Evolutionary conservation across 2,888 invertebrate species (phyloP).

Genomic region (Polyploca ridens): DNA sequence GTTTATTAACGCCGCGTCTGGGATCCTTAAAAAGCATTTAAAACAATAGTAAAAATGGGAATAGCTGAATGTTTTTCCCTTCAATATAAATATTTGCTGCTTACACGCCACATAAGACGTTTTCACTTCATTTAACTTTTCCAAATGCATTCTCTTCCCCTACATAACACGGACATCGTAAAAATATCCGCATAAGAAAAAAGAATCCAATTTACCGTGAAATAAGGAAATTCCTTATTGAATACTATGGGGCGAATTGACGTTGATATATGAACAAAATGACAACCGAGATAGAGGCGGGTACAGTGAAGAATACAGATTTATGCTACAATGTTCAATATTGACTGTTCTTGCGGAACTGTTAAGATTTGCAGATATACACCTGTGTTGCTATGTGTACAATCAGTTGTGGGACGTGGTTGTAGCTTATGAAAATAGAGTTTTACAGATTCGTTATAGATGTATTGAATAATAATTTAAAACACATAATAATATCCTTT

Average conservation of each 20-base stretch:
- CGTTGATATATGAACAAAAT: slow-evolving; percentile 41
- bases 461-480: neutral
- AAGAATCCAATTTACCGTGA: slow-evolving; percentile 41
- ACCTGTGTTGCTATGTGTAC: slow-evolving; percentile 1
- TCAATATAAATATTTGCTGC: neutral
- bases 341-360: neutral
- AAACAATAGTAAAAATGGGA: no score
- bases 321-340: neutral
- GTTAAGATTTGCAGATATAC: neutral
- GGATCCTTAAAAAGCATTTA: no score
- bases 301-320: slow-evolving; percentile 29
- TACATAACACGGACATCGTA: neutral
- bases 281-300: slow-evolving; percentile 29
- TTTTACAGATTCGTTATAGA: neutral
- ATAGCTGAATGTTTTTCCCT: no score
- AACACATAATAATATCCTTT: no score
- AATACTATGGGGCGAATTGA: slow-evolving; percentile 34
- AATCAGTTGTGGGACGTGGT: neutral
- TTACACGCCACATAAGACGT: neutral
- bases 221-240: slow-evolving; percentile 46
- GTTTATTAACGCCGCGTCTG: no score
- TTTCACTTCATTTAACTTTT: neutral
- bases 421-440: neutral
- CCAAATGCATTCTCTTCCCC: neutral
- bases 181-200: slow-evolving; percentile 26